Evolutionary conservation across 2,888 invertebrate genomes (phyloP).

Genomic region (Tipula helvola): DNA sequence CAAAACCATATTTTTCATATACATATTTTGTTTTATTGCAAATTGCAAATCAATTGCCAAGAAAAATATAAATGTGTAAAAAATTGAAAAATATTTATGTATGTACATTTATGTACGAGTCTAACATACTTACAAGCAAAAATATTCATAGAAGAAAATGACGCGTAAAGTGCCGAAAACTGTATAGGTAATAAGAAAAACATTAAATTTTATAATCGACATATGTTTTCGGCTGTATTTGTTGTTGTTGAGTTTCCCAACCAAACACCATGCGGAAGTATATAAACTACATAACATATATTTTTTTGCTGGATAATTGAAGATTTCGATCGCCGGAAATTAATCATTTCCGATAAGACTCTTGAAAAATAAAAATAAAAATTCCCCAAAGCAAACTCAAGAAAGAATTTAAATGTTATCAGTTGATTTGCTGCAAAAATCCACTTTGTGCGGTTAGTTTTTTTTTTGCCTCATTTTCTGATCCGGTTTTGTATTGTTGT

Average conservation of each 20-base stretch:
- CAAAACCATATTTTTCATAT: background rate
- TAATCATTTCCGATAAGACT: background rate
- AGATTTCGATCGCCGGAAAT: background rate
- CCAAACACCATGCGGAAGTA: background rate
- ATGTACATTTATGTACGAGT: background rate
- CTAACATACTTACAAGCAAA: background rate
- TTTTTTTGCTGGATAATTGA: background rate
- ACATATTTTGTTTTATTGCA: background rate
- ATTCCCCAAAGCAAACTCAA: background rate
- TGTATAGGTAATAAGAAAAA: background rate
- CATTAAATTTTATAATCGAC: background rate
- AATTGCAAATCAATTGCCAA: slow-evolving; percentile 4
- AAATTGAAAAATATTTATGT: background rate
- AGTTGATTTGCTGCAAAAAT: background rate
- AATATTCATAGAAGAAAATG: background rate
- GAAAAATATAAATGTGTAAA: background rate
- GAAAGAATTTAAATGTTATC: background rate
- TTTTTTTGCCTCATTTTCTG: background rate
- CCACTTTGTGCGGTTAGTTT: background rate
- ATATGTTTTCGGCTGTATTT: background rate
- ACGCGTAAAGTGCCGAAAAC: background rate
- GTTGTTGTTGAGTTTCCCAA: background rate
- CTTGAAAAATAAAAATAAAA: background rate
- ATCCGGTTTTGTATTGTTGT: background rate
- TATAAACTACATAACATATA: background rate